Evolutionary conservation across 1,140 invertebrate species (phyloP).

Genomic region (Reticulitermes speratus): DNA sequence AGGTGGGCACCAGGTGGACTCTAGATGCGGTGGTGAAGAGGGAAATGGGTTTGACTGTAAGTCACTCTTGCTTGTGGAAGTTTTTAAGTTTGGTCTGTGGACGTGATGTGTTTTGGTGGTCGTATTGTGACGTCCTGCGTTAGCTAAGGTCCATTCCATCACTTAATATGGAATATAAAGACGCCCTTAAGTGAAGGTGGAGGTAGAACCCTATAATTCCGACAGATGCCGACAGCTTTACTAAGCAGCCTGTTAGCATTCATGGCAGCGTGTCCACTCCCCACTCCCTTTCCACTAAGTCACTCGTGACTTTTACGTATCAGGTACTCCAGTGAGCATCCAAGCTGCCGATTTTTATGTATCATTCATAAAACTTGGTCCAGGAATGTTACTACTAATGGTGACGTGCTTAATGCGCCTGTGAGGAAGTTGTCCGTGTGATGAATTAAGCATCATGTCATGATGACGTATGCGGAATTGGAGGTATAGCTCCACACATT

Average conservation of each 20-base stretch:
- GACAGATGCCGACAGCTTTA: not conserved
- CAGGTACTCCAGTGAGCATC: not conserved
- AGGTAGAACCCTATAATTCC: not conserved
- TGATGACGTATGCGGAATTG: no score
- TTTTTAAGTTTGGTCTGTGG: not conserved
- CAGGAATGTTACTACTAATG: no score
- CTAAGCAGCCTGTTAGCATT: not conserved
- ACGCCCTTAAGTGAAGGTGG: not conserved
- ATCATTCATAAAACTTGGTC: not conserved
- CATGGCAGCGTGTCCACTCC: not conserved
- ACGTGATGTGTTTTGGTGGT: not conserved
- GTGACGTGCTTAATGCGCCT: no score
- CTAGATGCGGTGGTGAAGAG: no score
- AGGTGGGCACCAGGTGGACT: no score
- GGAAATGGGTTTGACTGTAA: not conserved
- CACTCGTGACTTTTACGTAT: not conserved
- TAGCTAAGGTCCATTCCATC: not conserved
- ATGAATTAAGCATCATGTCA: no score
- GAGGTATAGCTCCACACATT: no score
- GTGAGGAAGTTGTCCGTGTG: no score
- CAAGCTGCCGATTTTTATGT: not conserved
- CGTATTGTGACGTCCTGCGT: not conserved
- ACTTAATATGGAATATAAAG: not conserved
- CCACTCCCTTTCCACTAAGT: not conserved
- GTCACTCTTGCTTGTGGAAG: not conserved